Evolutionary conservation across 2,113 vertebrate species (phyloP).

Genomic region (Argyrosomus japonicus): DNA sequence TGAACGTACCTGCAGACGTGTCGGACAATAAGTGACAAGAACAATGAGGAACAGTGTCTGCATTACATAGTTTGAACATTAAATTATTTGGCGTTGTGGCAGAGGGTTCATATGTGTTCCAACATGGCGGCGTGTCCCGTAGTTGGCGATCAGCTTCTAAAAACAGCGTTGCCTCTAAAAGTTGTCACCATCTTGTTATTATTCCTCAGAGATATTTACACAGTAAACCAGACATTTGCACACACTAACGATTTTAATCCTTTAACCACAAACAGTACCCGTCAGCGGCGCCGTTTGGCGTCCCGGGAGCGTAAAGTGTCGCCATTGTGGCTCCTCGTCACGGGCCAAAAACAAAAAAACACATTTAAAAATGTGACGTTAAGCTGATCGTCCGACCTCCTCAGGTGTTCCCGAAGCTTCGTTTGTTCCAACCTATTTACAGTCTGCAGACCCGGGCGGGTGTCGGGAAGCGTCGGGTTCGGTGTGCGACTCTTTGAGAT

Average conservation of each 20-base stretch:
- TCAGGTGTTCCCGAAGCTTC: neutral
- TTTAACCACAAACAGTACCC: neutral
- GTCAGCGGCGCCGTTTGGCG: constrained; percentile 1
- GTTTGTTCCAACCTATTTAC: constrained; percentile 42
- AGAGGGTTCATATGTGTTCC: neutral
- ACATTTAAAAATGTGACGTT: neutral
- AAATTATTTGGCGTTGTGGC: neutral
- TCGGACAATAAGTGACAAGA: too few relatives aligned
- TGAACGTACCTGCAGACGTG: too few relatives aligned
- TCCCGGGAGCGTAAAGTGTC: neutral
- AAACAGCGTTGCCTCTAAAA: constrained; percentile 31
- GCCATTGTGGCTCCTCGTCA: neutral
- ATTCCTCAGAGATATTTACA: constrained; percentile 9
- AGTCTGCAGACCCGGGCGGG: neutral
- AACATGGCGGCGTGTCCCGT: neutral
- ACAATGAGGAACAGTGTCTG: too few relatives aligned
- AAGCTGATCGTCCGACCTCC: neutral
- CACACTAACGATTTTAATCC: constrained; percentile 2
- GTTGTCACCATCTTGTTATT: neutral
- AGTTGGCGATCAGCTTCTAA: neutral
- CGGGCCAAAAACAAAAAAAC: neutral
- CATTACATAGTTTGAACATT: neutral
- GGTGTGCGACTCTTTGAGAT: constrained; percentile 10
- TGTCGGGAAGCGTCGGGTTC: neutral
- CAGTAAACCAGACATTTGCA: constrained; percentile 5